These are phyloP conservation scores for Pogonocichla stellata DNA, from an alignment of 2,113 vertebrate genomes.

Conservation along the genomic window DNA sequence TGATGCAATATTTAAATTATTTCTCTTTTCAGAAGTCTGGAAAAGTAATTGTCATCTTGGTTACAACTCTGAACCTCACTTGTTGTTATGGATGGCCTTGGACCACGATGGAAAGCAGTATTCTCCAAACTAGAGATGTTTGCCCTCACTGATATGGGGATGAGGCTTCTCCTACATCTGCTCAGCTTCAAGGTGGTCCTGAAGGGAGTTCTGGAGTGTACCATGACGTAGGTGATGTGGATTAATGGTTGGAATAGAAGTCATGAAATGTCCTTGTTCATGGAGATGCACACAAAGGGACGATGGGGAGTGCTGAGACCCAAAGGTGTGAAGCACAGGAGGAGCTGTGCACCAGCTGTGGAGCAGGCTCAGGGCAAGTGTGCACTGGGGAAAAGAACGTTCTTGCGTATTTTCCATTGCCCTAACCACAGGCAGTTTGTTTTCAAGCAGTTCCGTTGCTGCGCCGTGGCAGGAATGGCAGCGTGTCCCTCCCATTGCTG, in stretches of 20 bases:
- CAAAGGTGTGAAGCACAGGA: fast-evolving
- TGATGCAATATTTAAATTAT: constrained; percentile 14
- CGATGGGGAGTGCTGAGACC: not conserved
- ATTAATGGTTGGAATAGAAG: not conserved
- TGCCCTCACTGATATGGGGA: not conserved
- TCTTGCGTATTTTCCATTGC: not conserved
- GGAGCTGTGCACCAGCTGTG: not conserved
- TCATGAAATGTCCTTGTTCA: fast-evolving
- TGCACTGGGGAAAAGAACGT: not conserved
- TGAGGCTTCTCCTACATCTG: not conserved
- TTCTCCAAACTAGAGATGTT: not conserved
- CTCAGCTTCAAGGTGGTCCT: not conserved
- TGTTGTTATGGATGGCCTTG: not conserved
- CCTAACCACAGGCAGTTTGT: constrained; percentile 25
- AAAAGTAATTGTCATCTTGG: not conserved
- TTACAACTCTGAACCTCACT: not conserved
- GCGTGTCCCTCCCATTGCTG: not conserved
- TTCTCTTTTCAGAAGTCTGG: not conserved
- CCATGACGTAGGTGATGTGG: fast-evolving
- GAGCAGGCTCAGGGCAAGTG: not conserved
- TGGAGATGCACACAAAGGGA: fast-evolving
- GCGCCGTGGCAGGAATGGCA: not conserved
- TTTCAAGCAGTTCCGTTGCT: not conserved
- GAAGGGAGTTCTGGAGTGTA: not conserved
- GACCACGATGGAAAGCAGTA: not conserved